Evolutionary conservation across 2,797 vertebrate genomes (phyloP).

Genomic region (Cirrhinus mrigala): DNA sequence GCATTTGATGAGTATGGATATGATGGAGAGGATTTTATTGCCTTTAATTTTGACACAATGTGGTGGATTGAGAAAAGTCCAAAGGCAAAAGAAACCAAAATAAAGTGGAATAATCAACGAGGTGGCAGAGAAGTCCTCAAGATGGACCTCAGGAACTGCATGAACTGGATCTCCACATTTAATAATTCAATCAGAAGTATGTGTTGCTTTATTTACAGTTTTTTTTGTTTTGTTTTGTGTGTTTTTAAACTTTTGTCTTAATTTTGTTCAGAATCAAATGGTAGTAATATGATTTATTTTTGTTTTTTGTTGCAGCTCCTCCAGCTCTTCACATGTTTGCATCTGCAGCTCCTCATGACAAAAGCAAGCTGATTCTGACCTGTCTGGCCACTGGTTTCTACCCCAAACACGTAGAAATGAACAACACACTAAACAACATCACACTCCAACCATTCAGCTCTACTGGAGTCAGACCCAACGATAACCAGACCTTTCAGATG

Average conservation of each 20-base stretch:
- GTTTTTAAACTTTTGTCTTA: too few relatives aligned
- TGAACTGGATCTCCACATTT: not conserved
- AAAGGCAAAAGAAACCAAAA: not conserved
- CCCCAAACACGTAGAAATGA: conserved; percentile 6
- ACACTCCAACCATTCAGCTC: not conserved
- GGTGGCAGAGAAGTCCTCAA: accelerated
- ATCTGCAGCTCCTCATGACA: not conserved
- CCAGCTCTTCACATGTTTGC: not conserved
- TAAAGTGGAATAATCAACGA: not conserved
- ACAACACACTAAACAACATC: not conserved
- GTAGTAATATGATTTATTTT: not conserved
- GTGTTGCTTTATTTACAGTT: not conserved
- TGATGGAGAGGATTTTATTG: conserved; percentile 10
- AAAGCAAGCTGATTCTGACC: not conserved
- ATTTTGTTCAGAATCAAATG: too few relatives aligned
- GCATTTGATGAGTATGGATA: not conserved
- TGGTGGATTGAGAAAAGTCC: not conserved
- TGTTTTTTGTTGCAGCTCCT: not conserved
- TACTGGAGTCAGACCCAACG: not conserved
- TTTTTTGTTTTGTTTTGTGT: not conserved
- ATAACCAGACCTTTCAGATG: not conserved
- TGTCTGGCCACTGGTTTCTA: conserved; percentile 13
- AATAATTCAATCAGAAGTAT: not conserved
- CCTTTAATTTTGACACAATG: not conserved
- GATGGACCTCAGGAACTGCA: not conserved